Evolutionary conservation across 2,113 vertebrate species (phyloP), one percentile per base, ranked within the genome.

Genomic region (Thalassarche chlororhynchos): DNA sequence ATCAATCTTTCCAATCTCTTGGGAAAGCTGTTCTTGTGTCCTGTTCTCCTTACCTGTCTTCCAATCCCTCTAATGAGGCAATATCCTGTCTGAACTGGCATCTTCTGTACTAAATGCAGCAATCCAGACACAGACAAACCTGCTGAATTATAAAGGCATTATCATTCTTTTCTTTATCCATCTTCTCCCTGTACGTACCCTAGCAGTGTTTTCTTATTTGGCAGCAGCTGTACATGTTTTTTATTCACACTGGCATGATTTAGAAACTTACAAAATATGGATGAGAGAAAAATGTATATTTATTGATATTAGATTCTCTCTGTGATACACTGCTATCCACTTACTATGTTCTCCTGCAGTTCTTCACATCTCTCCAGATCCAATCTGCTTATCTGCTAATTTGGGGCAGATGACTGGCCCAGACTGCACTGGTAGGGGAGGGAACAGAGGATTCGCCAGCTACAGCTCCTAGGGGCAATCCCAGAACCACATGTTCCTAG

Each of bases 331-430:
- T 70, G 58, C 18, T 68, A 57, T 62, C 31, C 25, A 42, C 23
- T 51, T 49, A 32, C 4, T 38, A 51, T 25, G 17, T 42, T 83
- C 25, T 91, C 47, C 65, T 83, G 49, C 51, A 70, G 31, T 74
- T 81, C n/a, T 60, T 38, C 40, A 49, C 10, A 54, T 52, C 17
- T 80, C 68, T 62, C 42, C 60, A 74, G 68, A 90, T 51, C 3
- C 6, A 88, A 75, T 64, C 44, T 93, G 55, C n/a, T 93, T 94
- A 90, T 84, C 47, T 78, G 51, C n/a, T 94, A 88, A 86, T 87
- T 68, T 92, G 55, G 76, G 26, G 47, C 65, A 84, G 46, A 36
- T 0, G 2, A 29, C 10, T 34, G 51, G 28, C 23, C 42, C 83
- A 84, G 52, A 64, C 26, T 80, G 52, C 36, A 61, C 31, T 51